A percentile compares a stretch with the other conserved stretches of the same genome.
Conservation (phyloP, 1,140 invertebrate species). For the Heliconius hewitsoni region DNA sequence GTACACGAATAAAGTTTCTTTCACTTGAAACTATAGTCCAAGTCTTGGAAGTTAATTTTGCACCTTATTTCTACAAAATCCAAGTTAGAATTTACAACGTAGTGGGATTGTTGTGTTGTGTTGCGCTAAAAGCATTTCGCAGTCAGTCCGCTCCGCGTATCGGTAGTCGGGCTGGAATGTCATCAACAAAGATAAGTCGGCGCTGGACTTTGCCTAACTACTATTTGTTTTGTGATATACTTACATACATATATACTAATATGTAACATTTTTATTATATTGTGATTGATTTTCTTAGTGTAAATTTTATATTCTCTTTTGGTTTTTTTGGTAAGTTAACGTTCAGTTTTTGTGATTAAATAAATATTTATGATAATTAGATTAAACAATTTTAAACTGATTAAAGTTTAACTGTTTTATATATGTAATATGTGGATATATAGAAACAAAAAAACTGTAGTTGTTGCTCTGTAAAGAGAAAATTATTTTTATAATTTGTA, state of each 20-base stretch:
- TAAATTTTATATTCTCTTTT: neutral
- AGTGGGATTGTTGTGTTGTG: conserved; percentile 43
- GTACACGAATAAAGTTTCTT: conserved; percentile 69
- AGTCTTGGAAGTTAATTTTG: conserved; percentile 23
- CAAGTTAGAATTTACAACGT: conserved; percentile 45
- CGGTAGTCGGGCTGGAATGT: conserved; percentile 73
- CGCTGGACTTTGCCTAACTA: conserved; percentile 43
- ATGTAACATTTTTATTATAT: neutral
- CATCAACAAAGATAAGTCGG: conserved; percentile 74
- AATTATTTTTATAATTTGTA: no score
- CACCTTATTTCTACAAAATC: conserved; percentile 36
- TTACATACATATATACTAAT: neutral
- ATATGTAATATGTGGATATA: no score
- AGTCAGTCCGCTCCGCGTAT: conserved; percentile 75
- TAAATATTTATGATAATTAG: no score
- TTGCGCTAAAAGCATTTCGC: conserved; percentile 79
- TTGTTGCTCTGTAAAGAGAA: no score
- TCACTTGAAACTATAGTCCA: conserved; percentile 46
- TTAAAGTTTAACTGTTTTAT: no score
- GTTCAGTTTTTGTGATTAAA: no score
- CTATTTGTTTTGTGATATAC: neutral
- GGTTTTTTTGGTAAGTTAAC: no score
- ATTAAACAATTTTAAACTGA: no score
- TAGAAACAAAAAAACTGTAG: no score
- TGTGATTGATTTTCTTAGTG: neutral